Evolutionary conservation across 1,140 invertebrate genomes (phyloP).

Genomic region (Cyclina sinensis): DNA sequence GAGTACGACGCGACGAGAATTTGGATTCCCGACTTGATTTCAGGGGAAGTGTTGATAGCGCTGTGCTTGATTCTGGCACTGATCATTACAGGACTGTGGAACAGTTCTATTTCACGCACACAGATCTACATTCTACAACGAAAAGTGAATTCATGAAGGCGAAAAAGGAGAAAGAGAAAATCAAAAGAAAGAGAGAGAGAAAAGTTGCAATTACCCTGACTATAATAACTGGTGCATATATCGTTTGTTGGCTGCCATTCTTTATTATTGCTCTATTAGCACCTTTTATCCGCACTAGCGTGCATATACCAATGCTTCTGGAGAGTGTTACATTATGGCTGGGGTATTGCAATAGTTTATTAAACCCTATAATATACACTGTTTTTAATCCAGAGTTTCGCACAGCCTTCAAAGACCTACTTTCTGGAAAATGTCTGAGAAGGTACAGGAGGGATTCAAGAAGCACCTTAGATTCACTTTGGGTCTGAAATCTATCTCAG

Average conservation of each 20-base stretch:
- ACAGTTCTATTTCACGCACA: constrained; percentile 43
- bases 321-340: constrained; percentile 85
- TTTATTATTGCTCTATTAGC: constrained; percentile 84
- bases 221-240: constrained; percentile 87
- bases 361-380: constrained; percentile 87
- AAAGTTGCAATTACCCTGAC: constrained; percentile 87
- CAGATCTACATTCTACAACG: constrained; percentile 59
- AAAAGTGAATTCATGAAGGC: constrained; percentile 48
- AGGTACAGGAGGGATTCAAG: background rate
- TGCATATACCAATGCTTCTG: constrained; percentile 83
- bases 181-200: constrained; percentile 87
- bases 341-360: constrained; percentile 85
- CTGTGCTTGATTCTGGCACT: constrained; percentile 69
- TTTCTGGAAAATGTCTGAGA: constrained; percentile 56
- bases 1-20: constrained; percentile 72
- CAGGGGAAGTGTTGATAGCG: constrained; percentile 48
- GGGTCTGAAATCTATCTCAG: too few species aligned
- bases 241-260: constrained; percentile 87
- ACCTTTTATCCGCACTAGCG: constrained; percentile 79
- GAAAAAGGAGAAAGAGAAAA: constrained; percentile 82
- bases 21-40: background rate
- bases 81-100: constrained; percentile 61
- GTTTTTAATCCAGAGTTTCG: constrained; percentile 86
- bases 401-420: constrained; percentile 83
- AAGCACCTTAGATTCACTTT: background rate